These are phyloP conservation scores for Drusus annulatus DNA, from an alignment of 1,140 invertebrate species.

Conservation along the genomic window DNA sequence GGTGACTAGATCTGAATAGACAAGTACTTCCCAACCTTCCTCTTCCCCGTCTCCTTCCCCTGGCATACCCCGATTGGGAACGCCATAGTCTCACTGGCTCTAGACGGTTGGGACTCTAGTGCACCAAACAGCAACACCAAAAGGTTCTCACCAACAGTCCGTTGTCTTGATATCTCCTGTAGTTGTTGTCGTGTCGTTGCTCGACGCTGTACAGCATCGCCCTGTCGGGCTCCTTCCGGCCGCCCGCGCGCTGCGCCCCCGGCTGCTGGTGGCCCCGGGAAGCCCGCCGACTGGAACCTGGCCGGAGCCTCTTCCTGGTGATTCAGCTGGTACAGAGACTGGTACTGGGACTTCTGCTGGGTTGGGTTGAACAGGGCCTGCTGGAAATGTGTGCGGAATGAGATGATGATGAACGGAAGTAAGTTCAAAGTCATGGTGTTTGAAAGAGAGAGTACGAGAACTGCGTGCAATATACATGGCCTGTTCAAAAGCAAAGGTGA, in stretches of 20 bases:
- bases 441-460: too few species aligned
- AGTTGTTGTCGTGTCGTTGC: conserved; percentile 53
- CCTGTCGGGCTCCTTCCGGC: conserved; percentile 10
- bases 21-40: too few species aligned
- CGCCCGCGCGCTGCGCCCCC: background rate
- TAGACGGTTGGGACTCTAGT: background rate
- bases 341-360: conserved; percentile 18
- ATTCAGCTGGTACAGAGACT: background rate
- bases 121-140: background rate
- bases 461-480: too few species aligned
- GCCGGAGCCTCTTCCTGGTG: background rate
- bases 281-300: background rate
- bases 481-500: too few species aligned
- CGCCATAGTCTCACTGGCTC: too few species aligned
- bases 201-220: conserved; percentile 57
- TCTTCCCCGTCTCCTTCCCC: too few species aligned
- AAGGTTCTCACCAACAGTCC: conserved; percentile 45
- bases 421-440: too few species aligned
- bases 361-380: conserved; percentile 17
- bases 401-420: too few species aligned
- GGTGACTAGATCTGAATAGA: too few species aligned
- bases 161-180: conserved; percentile 53
- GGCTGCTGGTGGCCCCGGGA: background rate
- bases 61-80: too few species aligned
- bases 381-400: background rate